Base-by-base conservation (phyloP, 1,140 invertebrate genomes). In the Musca vetustissima region DNA sequence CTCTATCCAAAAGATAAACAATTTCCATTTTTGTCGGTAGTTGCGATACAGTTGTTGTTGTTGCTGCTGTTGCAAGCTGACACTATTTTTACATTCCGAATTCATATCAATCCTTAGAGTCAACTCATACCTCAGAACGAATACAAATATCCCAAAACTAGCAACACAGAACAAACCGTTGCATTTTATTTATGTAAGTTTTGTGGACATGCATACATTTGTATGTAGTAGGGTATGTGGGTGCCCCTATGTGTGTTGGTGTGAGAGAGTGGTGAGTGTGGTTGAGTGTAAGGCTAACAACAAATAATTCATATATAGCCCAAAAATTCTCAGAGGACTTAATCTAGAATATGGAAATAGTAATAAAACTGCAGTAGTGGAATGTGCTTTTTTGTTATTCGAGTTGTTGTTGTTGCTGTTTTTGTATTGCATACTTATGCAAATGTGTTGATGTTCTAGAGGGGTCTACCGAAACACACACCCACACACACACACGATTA, bases 221-320 rank as follows among this genome's bases (percentile, higher is more conserved):
- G n/a, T n/a, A n/a, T n/a, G n/a, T n/a, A n/a, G n/a, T 28, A n/a
- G 53, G 14, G 8, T 15, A 28, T 57, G 15, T 57, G 22, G 24
- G 6, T 4, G 24, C 9, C 7, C 14, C 6, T 24, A 4, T 15
- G 24, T 28, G 53, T 57, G 25, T 57, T 25, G 28, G 53, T 57
- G 24, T 28, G 53, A 28, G 36, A 1, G 3, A 28, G 28, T 32
- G 28, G 21, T 9, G 21, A 24, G 52, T 55, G 28, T 28, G 28
- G 28, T 28, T 4, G 28, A 28, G 6, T 43, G 36, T 43, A 11
- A 11, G 24, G 36, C 36, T 2, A 57, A 57, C 53, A 57, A 28
- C 53, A 57, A 57, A 57, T 57, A 28, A 57, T 57, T 57, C 53
- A 57, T 57, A 28, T 57, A 57, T 57, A n/a, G 14, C 36, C 11